phyloP scores from a whole-genome alignment of 2,797 vertebrate genomes.

The Corythornis leucogaster region DNA sequence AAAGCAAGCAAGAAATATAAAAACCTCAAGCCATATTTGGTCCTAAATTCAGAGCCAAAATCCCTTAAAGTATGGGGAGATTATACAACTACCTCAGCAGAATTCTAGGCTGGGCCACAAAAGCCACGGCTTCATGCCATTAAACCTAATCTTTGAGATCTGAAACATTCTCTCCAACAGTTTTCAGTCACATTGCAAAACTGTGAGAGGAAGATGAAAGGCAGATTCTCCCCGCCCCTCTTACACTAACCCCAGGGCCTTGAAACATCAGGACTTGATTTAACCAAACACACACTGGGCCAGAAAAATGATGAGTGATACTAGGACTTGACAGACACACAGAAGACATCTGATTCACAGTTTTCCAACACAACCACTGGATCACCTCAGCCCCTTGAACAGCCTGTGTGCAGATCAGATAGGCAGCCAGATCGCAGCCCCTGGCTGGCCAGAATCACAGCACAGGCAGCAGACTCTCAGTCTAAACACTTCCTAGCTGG shows the following conservation, averaged over 20 bases:
- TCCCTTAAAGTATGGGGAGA: slow-evolving; percentile 4
- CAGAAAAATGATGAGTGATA: slow-evolving; percentile 31
- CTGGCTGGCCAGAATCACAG: background rate
- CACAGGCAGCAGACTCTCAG: background rate
- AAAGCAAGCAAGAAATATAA: background rate
- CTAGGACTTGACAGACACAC: background rate
- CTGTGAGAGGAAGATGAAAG: slow-evolving; percentile 45
- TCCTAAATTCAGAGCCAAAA: background rate
- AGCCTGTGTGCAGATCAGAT: background rate
- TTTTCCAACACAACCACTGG: background rate
- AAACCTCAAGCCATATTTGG: slow-evolving; percentile 27
- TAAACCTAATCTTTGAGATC: slow-evolving; percentile 48
- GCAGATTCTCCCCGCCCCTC: background rate
- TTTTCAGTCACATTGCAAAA: slow-evolving; percentile 51
- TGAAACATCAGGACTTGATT: slow-evolving; percentile 58
- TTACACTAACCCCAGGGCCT: slow-evolving; percentile 28
- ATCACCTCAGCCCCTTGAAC: background rate
- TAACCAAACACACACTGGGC: slow-evolving; percentile 24
- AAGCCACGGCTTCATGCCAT: slow-evolving; percentile 25
- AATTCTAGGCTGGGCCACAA: slow-evolving; percentile 26
- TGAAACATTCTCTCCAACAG: slow-evolving; percentile 49
- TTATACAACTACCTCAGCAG: slow-evolving; percentile 18
- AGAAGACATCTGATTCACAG: background rate
- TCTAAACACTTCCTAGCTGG: background rate
- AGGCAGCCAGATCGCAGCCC: background rate